phyloP scores from a whole-genome alignment of 2,888 invertebrate genomes.

The Trichopria drosophilae region DNA sequence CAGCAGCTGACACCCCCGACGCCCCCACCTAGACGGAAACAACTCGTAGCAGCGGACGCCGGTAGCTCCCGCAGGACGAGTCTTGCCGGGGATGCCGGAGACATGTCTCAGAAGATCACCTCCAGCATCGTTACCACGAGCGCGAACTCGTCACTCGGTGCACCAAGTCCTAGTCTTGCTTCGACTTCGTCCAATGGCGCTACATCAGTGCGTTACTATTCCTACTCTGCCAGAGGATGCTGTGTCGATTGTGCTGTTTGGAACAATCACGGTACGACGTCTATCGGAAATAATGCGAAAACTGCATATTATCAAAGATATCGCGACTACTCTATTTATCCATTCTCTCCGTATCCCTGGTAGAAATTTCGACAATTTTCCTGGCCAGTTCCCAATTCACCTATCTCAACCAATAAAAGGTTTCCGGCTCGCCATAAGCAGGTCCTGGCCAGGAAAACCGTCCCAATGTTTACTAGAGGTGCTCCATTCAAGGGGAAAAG shows the following conservation, averaged over 20 bases:
- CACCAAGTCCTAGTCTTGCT: slow-evolving; percentile 29
- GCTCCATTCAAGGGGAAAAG: too few species aligned
- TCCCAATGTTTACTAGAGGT: too few species aligned
- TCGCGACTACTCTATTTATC: too few species aligned
- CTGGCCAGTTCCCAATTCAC: too few species aligned
- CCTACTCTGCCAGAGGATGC: slow-evolving; percentile 53
- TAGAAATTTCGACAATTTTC: too few species aligned
- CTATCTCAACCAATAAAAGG: too few species aligned
- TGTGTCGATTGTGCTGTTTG: slow-evolving; percentile 55
- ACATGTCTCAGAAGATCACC: slow-evolving; percentile 34
- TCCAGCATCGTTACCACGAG: slow-evolving; percentile 30
- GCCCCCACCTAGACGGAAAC: slow-evolving; percentile 63
- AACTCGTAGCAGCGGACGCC: slow-evolving; percentile 43
- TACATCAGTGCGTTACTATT: slow-evolving; percentile 49
- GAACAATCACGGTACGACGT: slow-evolving; percentile 54
- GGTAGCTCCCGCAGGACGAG: slow-evolving; percentile 43
- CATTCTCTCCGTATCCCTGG: too few species aligned
- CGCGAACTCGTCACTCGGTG: slow-evolving; percentile 34
- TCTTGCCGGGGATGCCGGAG: slow-evolving; percentile 43
- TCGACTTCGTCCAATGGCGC: slow-evolving; percentile 47
- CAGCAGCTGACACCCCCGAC: slow-evolving; percentile 68
- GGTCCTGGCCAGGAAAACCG: too few species aligned
- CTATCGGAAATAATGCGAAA: too few species aligned
- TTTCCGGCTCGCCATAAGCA: too few species aligned
- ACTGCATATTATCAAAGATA: too few species aligned